phyloP scores from a whole-genome alignment of 2,113 vertebrate genomes.

The Callaeas wilsoni region DNA sequence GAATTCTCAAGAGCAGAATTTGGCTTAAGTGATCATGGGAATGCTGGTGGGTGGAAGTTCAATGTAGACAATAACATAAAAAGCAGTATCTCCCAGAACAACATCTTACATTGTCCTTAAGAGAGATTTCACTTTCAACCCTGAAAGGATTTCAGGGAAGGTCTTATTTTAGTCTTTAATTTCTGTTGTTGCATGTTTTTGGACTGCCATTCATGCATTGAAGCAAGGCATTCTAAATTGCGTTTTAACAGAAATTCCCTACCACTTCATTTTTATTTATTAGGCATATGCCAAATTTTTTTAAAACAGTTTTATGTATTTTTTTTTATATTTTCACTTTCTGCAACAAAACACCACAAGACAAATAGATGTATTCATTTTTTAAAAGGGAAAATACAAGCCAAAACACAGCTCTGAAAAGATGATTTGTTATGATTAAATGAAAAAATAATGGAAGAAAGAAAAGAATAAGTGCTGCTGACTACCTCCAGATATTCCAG shows the following conservation, averaged over 20 bases:
- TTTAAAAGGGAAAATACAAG: neutral
- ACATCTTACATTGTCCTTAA: neutral
- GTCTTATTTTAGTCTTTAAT: neutral
- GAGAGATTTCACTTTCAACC: neutral
- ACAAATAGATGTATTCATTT: neutral
- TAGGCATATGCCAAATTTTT: neutral
- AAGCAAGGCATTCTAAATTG: neutral
- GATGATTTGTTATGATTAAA: neutral
- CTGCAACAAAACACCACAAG: neutral
- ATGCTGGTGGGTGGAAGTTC: neutral
- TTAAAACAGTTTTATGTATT: neutral
- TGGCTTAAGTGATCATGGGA: neutral
- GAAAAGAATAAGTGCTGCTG: neutral
- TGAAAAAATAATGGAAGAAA: neutral
- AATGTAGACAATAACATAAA: neutral
- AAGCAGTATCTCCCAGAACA: neutral
- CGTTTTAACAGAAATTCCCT: neutral
- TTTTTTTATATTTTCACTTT: neutral
- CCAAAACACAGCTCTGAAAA: neutral
- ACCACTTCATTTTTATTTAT: neutral
- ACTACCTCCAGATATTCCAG: neutral
- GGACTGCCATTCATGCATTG: neutral
- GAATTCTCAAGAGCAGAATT: neutral
- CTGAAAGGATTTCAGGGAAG: neutral
- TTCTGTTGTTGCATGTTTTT: neutral